Conservation (phyloP, 2,888 invertebrate species). For the Cheilosia soror region DNA sequence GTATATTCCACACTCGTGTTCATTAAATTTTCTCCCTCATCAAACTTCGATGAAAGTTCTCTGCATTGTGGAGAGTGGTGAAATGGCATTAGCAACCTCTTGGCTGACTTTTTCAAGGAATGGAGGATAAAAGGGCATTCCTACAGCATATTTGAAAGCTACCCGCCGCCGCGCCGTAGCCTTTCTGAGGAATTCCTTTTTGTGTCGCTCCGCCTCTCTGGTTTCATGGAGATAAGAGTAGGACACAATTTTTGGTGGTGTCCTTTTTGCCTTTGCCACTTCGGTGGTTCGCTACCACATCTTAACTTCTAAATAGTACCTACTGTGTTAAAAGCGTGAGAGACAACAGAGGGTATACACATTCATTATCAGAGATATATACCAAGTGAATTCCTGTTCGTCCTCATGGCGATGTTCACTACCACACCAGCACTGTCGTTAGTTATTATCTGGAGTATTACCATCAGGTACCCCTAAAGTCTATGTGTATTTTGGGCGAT, state of each 20-base stretch:
- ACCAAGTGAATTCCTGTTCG: constrained; percentile 17
- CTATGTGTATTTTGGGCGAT: not conserved
- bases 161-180: not conserved
- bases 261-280: not conserved
- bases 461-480: constrained; percentile 1
- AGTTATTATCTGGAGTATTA: constrained; percentile 22
- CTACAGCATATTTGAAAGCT: constrained; percentile 14
- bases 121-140: constrained; percentile 15
- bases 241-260: not conserved
- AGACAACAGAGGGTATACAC: not conserved
- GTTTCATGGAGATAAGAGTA: not conserved
- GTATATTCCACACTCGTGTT: constrained; percentile 38
- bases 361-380: constrained; percentile 4
- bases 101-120: not conserved
- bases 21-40: constrained; percentile 66
- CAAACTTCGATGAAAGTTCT: constrained; percentile 63
- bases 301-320: constrained; percentile 20
- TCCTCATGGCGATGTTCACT: constrained; percentile 6
- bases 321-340: not conserved
- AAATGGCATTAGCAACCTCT: constrained; percentile 10
- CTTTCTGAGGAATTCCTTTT: constrained; percentile 21
- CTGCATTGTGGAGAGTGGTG: not conserved
- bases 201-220: not conserved
- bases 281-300: constrained; percentile 9
- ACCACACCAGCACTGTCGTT: not conserved